Base-by-base conservation (phyloP, 2,797 vertebrate species). In the Chelon auratus region DNA sequence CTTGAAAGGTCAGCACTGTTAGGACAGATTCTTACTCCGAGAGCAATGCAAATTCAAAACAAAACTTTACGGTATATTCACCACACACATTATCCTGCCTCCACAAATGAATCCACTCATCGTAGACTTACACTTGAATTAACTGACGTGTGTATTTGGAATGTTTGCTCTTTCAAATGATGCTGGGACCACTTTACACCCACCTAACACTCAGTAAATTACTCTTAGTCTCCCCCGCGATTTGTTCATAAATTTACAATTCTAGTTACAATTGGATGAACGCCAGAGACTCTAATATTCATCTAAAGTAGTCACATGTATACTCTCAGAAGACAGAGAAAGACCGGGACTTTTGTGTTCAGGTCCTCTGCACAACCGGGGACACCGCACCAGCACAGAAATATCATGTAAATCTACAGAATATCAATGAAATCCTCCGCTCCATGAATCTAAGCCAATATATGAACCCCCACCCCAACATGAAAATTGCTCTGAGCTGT, bases 391-490 rank as follows among this genome's bases (percentile, higher is more conserved):
- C n/a, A 52, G 22, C 1, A 2, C 66, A 45, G 17, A 45, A 54
- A 55, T 55, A 53, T 47, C 13, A 24, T 26, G 50, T 14, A 52
- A 51, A 26, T 48, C 26, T 36, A 4, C 56, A 54, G 10, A 50
- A 60, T 56, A 52, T 81, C 57, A 56, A 26, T 13, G 40, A 36
- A 30, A 18, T 1, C 17, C 62, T 73, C 58, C 61, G 42, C 51
- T 61, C 59, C 61, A 17, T 76, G 68, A 37, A 52, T 66, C 39
- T 12, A 62, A 65, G 42, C 40, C 62, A 68, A 56, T 39, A 58
- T 24, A 53, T 37, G 56, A 83, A 42, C 65, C 45, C 11, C 48
- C 20, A 43, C 24, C 80, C 60, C 55, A 61, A 74, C 82, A 80
- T 42, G 26, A 58, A 78, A 72, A 76, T 47, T 62, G 51, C 42